Evolutionary conservation across 2,888 invertebrate genomes (phyloP).

Genomic region (Drosophila pegasa): DNA sequence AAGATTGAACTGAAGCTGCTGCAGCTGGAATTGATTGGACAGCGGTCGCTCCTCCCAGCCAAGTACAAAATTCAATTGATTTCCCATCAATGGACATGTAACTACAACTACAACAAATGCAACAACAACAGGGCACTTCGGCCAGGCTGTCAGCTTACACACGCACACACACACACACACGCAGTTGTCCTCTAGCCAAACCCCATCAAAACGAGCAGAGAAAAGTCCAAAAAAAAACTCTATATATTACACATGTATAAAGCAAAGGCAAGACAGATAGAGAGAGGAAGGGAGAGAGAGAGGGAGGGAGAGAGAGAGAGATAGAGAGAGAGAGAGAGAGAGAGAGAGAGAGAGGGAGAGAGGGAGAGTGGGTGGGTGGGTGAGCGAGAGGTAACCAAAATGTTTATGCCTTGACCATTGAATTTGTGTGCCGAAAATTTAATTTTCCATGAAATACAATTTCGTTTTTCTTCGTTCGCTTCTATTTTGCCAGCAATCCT

Average conservation of each 20-base stretch:
- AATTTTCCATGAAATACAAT: conserved; percentile 70
- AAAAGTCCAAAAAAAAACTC: conserved; percentile 31
- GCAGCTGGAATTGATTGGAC: conserved; percentile 58
- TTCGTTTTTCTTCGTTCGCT: conserved; percentile 33
- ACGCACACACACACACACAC: conserved; percentile 6
- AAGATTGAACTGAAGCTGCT: conserved; percentile 38
- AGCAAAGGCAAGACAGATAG: not conserved
- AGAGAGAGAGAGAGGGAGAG: not conserved
- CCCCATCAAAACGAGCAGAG: conserved; percentile 42
- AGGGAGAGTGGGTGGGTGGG: not conserved
- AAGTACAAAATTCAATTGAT: conserved; percentile 62
- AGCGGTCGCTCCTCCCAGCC: conserved; percentile 6
- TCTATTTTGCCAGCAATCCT: conserved; percentile 38
- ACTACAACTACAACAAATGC: conserved; percentile 27
- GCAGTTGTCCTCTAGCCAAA: conserved; percentile 3
- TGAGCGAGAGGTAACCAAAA: conserved; percentile 25
- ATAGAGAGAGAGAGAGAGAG: not conserved
- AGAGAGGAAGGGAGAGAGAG: not conserved
- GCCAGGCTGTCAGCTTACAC: conserved; percentile 30
- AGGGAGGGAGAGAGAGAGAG: not conserved
- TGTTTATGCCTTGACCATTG: conserved; percentile 64
- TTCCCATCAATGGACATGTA: conserved; percentile 62
- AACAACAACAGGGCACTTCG: conserved; percentile 15
- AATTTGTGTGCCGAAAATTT: conserved; percentile 65
- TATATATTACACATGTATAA: conserved; percentile 40